Conservation (phyloP, 2,888 invertebrate species). For the Macrophya alboannulata region DNA sequence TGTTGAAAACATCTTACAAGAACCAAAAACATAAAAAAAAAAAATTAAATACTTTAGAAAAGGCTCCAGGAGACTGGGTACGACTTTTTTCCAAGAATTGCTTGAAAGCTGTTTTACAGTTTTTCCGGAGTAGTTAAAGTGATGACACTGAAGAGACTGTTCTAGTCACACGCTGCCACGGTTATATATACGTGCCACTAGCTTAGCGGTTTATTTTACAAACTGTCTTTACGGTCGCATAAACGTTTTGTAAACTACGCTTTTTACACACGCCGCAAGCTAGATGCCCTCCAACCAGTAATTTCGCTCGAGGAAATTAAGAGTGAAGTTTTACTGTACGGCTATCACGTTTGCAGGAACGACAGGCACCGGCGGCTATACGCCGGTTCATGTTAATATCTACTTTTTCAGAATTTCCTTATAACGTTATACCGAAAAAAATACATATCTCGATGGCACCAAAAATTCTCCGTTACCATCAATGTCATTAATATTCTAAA, state of each 20-base stretch:
- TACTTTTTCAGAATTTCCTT: background rate
- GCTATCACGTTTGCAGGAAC: slow-evolving; percentile 30
- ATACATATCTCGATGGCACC: background rate
- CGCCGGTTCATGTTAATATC: slow-evolving; percentile 9
- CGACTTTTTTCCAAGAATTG: slow-evolving; percentile 29
- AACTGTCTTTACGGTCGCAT: slow-evolving; percentile 69
- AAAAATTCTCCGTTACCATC: background rate
- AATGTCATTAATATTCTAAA: slow-evolving; percentile 39
- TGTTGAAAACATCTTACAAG: background rate
- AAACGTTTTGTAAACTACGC: slow-evolving; percentile 70
- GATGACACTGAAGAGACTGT: slow-evolving; percentile 60
- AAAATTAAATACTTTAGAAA: background rate
- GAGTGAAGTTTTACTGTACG: slow-evolving; percentile 43
- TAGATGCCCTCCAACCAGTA: slow-evolving; percentile 56
- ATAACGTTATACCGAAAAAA: background rate
- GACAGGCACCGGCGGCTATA: background rate
- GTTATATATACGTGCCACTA: slow-evolving; percentile 59
- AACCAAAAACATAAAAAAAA: background rate
- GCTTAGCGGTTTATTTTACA: slow-evolving; percentile 69
- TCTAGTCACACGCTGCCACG: slow-evolving; percentile 63
- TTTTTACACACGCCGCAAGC: slow-evolving; percentile 62
- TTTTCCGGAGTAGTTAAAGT: slow-evolving; percentile 65
- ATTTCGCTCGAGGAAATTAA: slow-evolving; percentile 35
- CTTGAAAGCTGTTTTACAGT: slow-evolving; percentile 35
- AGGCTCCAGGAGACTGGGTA: background rate